Conservation (phyloP, 2,888 invertebrate species). For the Drosophila nigricruria region DNA sequence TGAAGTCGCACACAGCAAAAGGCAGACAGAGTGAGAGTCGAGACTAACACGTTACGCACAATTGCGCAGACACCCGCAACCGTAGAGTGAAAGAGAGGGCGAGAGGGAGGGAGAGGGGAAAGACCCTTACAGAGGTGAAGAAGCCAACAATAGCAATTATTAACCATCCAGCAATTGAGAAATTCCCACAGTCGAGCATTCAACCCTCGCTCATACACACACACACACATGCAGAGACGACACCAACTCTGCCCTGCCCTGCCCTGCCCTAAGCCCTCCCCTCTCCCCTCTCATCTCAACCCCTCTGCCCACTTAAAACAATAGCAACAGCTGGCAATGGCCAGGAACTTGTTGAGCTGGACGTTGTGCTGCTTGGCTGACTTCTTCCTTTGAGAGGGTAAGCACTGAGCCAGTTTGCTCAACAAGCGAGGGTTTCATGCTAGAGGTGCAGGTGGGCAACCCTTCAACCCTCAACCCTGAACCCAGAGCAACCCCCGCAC, state of each 20-base stretch:
- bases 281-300: too few relatives aligned
- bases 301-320: slow-evolving; percentile 39
- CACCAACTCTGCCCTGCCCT: background rate
- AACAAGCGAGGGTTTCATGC: slow-evolving; percentile 2
- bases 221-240: slow-evolving; percentile 33
- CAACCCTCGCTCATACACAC: slow-evolving; percentile 53
- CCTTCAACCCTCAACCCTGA: slow-evolving; percentile 16
- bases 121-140: slow-evolving; percentile 59
- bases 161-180: slow-evolving; percentile 81
- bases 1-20: slow-evolving; percentile 53
- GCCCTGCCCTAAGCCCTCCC: background rate
- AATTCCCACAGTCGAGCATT: slow-evolving; percentile 79
- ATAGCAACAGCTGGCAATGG: slow-evolving; percentile 63
- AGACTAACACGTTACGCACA: slow-evolving; percentile 68
- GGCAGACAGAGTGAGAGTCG: slow-evolving; percentile 18
- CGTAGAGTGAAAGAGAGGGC: background rate
- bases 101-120: background rate
- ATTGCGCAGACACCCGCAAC: slow-evolving; percentile 63
- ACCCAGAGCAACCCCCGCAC: slow-evolving; percentile 20
- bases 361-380: slow-evolving; percentile 66
- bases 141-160: slow-evolving; percentile 81
- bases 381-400: slow-evolving; percentile 38
- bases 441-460: background rate
- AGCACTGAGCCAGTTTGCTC: background rate
- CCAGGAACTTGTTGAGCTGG: slow-evolving; percentile 76